Base-by-base conservation (phyloP, 2,888 invertebrate species). In the Chymomyza amoena region DNA sequence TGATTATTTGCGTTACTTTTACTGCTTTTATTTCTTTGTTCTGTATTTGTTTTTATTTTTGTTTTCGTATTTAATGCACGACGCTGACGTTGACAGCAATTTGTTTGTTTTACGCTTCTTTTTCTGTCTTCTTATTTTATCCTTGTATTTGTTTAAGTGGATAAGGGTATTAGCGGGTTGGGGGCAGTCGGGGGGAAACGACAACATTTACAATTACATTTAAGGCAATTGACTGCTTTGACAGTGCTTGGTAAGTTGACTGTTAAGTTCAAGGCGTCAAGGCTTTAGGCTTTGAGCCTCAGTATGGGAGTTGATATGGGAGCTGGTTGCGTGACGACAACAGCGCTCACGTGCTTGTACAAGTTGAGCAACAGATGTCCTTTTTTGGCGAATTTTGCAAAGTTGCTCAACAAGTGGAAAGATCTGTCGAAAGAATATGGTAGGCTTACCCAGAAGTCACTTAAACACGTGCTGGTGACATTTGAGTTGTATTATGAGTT, bases 1-100 rank as follows among this genome's bases (percentile, higher is more conserved):
- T 76, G 87, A 85, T 87, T 84, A 83, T 83, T 84, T 84, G 73
- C 83, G 70, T 75, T 73, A 75, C 80, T 87, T 83, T 87, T 82
- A 84, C 76, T 80, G 87, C 69, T 66, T 80, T 71, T 74, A 25
- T 56, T 75, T 67, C n/a, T 10, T 15, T 15, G 13, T 51, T 15
- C 15, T 51, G 4, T 16, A n/a, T 16, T 18, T n/a, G 16, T 54
- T 45, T 13, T 45, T 45, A 6, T 13, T 45, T 45, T 45, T 45
- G 39, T 13, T 45, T 45, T 45, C 6, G 39, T 13, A 10, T 13
- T 13, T 45, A 45, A 45, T 45, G 39, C 39, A 4, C 18, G 54
- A 54, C 18, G 4, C 18, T 54, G 68, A 56, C 85, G 85, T 73
- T 82, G 85, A 79, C 82, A 84, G 78, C 77, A 79, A 75, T 81